A percentile compares a stretch with the other conserved stretches of the same genome.
Conservation (phyloP, 2,797 vertebrate species). For the Poeciliopsis infans region DNA sequence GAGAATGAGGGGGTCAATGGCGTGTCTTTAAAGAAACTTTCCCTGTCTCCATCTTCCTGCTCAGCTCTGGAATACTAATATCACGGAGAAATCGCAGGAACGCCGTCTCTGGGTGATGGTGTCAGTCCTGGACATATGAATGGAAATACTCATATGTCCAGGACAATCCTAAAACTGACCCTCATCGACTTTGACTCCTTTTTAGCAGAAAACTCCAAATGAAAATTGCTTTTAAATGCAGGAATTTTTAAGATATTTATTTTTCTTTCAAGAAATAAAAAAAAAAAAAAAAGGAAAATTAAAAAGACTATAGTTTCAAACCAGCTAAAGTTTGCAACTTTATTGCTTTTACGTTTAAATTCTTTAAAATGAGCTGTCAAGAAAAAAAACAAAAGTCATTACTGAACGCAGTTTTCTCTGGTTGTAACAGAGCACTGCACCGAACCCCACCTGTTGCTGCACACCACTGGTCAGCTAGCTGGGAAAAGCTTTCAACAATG, state of each 20-base stretch:
- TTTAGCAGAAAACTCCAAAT: constrained; percentile 64
- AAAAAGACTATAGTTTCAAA: not conserved
- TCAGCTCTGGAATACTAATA: constrained; percentile 90
- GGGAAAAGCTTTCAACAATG: not conserved
- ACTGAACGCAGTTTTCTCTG: not conserved
- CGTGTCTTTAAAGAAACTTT: constrained; percentile 93
- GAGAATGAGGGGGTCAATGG: constrained; percentile 90
- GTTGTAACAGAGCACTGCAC: not conserved
- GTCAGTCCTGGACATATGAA: constrained; percentile 89
- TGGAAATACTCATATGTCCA: constrained; percentile 84
- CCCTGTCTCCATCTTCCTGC: constrained; percentile 74
- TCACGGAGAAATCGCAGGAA: constrained; percentile 87
- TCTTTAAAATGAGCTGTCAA: not conserved
- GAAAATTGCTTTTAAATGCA: constrained; percentile 19
- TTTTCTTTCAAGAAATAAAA: not conserved
- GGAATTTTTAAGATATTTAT: not conserved
- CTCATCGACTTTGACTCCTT: constrained; percentile 79
- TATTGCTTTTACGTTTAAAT: not conserved
- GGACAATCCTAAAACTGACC: constrained; percentile 93
- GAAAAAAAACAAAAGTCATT: not conserved
- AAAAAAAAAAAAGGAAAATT: not conserved
- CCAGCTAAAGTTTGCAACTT: not conserved
- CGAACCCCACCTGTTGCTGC: not conserved
- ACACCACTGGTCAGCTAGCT: too few relatives aligned
- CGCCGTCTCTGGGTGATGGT: constrained; percentile 89